Conservation (phyloP, 1,140 invertebrate species). For the Chelonus insularis region DNA sequence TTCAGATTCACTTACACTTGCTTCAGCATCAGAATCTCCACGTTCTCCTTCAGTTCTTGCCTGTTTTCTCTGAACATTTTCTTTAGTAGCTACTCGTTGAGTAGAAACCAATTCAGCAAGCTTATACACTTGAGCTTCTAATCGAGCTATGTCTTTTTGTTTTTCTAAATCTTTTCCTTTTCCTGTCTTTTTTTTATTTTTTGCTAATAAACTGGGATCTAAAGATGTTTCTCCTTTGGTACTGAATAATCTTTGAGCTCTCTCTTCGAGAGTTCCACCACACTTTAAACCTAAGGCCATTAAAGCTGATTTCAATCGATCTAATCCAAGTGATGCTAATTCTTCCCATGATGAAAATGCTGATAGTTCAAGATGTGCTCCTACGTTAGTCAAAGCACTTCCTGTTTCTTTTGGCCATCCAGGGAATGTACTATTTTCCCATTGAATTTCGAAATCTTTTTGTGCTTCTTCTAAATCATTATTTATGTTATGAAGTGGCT, state of each 20-base stretch:
- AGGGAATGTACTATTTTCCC: conserved; percentile 86
- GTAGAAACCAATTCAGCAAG: conserved; percentile 80
- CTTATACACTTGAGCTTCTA: conserved; percentile 90
- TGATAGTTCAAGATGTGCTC: conserved; percentile 94
- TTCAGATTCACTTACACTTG: conserved; percentile 80
- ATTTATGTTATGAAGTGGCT: conserved; percentile 87
- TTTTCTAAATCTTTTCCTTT: conserved; percentile 71
- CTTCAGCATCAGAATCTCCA: conserved; percentile 91
- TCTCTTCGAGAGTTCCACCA: conserved; percentile 95
- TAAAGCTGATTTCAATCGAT: conserved; percentile 95
- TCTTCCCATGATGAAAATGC: conserved; percentile 98
- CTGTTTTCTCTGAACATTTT: conserved; percentile 98
- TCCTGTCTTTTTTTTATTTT: conserved; percentile 72
- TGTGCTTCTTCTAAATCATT: conserved; percentile 77
- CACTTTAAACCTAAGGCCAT: conserved; percentile 98
- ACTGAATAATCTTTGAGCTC: conserved; percentile 92
- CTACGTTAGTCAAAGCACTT: conserved; percentile 87
- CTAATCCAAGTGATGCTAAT: conserved; percentile 91
- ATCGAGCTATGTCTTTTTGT: conserved; percentile 78
- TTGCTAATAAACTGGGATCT: conserved; percentile 88
- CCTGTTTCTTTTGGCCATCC: conserved; percentile 98
- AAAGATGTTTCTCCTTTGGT: conserved; percentile 93
- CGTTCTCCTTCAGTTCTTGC: conserved; percentile 93
- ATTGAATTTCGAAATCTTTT: conserved; percentile 85
- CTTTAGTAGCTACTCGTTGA: conserved; percentile 88